phyloP scores from a whole-genome alignment of 2,888 invertebrate species.

The Brachynemurus nebulosus region DNA sequence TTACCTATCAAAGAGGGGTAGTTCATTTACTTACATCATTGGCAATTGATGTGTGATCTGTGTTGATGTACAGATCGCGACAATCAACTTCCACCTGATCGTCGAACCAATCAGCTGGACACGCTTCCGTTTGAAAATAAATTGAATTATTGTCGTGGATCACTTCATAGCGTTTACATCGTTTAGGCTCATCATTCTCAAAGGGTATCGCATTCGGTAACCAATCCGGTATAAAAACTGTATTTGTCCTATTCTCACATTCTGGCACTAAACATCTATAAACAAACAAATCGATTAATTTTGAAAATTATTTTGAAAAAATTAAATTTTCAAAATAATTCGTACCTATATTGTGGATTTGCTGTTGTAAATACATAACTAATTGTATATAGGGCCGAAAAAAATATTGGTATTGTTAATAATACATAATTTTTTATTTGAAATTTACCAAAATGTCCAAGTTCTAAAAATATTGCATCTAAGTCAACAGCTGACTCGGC shows the following conservation, averaged over 20 bases:
- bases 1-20: too few species aligned
- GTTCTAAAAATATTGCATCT: constrained; percentile 37
- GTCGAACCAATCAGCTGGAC: neutral
- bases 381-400: constrained; percentile 49
- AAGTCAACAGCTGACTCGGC: too few species aligned
- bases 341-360: constrained; percentile 52
- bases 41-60: constrained; percentile 24
- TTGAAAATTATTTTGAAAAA: neutral
- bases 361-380: constrained; percentile 59
- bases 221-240: constrained; percentile 25
- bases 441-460: constrained; percentile 51
- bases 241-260: constrained; percentile 23
- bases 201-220: constrained; percentile 27
- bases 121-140: neutral
- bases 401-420: constrained; percentile 43
- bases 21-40: constrained; percentile 27
- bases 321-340: neutral
- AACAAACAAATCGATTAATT: neutral
- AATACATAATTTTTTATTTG: constrained; percentile 44
- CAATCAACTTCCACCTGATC: neutral
- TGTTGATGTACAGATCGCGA: constrained; percentile 18
- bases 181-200: constrained; percentile 20
- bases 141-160: neutral
- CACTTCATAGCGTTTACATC: constrained; percentile 20
- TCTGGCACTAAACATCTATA: constrained; percentile 28